Evolutionary conservation across 1,140 invertebrate genomes (phyloP).

Genomic region (Drosophila pruinosa): DNA sequence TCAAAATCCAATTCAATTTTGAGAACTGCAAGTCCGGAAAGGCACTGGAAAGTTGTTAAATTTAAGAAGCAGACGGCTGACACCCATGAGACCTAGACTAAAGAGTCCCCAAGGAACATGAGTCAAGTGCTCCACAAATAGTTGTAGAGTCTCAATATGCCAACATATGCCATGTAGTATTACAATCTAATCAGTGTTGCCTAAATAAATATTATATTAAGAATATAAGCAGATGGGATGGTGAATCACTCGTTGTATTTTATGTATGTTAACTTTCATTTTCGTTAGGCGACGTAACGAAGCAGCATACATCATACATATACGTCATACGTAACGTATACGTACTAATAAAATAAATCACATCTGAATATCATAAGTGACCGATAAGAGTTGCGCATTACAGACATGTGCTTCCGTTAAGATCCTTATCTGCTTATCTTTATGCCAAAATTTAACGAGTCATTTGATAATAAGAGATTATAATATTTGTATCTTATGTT

Average conservation of each 20-base stretch:
- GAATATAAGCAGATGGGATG: background rate
- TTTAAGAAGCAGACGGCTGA: background rate
- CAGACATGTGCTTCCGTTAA: slow-evolving; percentile 23
- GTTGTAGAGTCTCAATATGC: background rate
- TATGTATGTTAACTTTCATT: background rate
- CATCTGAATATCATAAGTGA: background rate
- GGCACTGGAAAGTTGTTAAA: slow-evolving; percentile 1
- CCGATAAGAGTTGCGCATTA: slow-evolving; percentile 20
- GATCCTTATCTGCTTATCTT: slow-evolving; percentile 6
- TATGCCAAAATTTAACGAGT: background rate
- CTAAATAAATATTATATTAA: background rate
- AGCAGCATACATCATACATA: background rate
- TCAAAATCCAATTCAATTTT: slow-evolving; percentile 1
- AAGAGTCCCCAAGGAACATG: background rate
- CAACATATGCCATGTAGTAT: no score
- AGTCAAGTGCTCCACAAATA: no score
- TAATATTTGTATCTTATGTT: no score
- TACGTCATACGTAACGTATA: slow-evolving; percentile 3
- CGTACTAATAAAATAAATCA: background rate
- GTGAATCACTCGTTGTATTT: background rate
- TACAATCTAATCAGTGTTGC: background rate
- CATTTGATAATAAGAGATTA: slow-evolving; percentile 1
- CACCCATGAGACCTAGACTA: background rate
- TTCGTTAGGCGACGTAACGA: background rate
- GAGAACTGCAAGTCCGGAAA: background rate